These are phyloP conservation scores for Stomatorhinus ivindoensis DNA, from an alignment of 2,113 vertebrate genomes.

Conservation along the genomic window DNA sequence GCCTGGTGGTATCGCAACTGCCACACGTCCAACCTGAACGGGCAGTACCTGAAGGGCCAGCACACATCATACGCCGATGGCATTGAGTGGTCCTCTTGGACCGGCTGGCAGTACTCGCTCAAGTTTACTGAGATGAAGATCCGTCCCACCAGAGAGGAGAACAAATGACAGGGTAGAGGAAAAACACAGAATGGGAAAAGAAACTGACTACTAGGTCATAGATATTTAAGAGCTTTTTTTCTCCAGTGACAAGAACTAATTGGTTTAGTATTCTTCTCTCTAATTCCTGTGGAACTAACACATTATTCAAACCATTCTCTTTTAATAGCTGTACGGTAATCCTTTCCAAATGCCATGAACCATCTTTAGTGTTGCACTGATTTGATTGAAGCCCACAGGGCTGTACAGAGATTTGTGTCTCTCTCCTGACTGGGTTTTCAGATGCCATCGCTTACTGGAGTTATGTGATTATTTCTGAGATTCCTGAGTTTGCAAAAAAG, in stretches of 20 bases:
- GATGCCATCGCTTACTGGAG: not conserved
- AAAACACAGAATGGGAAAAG: not conserved
- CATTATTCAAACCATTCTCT: not conserved
- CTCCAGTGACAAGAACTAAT: conserved; percentile 39
- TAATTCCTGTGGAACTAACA: conserved; percentile 29
- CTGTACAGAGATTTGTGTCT: conserved; percentile 11
- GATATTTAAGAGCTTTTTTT: conserved; percentile 39
- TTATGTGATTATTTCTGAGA: not conserved
- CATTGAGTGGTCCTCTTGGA: conserved; percentile 97
- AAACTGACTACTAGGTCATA: conserved; percentile 38
- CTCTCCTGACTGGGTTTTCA: not conserved
- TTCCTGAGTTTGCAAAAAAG: not conserved
- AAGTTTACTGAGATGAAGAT: conserved; percentile 98
- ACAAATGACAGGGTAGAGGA: conserved; percentile 55
- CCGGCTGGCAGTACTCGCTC: conserved; percentile 96
- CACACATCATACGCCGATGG: conserved; percentile 92
- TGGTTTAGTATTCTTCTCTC: conserved; percentile 28
- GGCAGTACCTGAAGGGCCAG: conserved; percentile 87
- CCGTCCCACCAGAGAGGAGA: conserved; percentile 77
- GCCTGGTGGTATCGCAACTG: conserved; percentile 99
- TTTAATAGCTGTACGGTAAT: not conserved
- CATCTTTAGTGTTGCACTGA: conserved; percentile 6
- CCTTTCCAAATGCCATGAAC: not conserved
- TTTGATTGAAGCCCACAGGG: conserved; percentile 2
- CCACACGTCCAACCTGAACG: conserved; percentile 96